Conservation (phyloP, 2,797 vertebrate genomes). For the Tachyglossus aculeatus region DNA sequence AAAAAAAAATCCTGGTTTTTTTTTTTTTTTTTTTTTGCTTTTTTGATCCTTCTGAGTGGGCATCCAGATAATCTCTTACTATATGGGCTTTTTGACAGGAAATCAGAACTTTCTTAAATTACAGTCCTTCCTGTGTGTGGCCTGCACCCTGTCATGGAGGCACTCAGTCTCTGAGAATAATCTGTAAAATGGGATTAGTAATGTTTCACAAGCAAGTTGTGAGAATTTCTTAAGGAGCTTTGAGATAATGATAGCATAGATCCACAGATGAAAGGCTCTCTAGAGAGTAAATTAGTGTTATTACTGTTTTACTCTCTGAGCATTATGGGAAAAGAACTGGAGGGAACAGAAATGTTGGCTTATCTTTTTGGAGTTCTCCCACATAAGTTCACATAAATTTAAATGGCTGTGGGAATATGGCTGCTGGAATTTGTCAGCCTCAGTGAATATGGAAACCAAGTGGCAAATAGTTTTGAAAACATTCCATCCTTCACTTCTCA, state of each 20-base stretch:
- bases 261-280: slow-evolving; percentile 16
- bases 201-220: slow-evolving; percentile 16
- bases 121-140: background rate
- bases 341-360: too few species aligned
- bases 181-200: slow-evolving; percentile 5
- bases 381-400: too few species aligned
- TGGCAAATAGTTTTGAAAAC: too few species aligned
- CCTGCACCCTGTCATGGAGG: slow-evolving; percentile 1
- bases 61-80: background rate
- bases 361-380: too few species aligned
- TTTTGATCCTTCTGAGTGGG: background rate
- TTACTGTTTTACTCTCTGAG: too few species aligned
- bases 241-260: too few species aligned
- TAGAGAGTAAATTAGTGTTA: background rate
- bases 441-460: too few species aligned
- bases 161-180: slow-evolving; percentile 33
- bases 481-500: too few species aligned
- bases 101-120: background rate
- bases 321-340: too few species aligned
- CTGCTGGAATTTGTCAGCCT: too few species aligned
- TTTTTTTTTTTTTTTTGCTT: background rate
- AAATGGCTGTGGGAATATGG: too few species aligned
- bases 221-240: slow-evolving; percentile 21
- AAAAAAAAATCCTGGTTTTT: too few species aligned
- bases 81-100: background rate